Percentiles rank a stretch among this genome's conserved stretches.
Evolutionary conservation across 2,113 vertebrate genomes (phyloP).

Genomic region (Ellobius talpinus): DNA sequence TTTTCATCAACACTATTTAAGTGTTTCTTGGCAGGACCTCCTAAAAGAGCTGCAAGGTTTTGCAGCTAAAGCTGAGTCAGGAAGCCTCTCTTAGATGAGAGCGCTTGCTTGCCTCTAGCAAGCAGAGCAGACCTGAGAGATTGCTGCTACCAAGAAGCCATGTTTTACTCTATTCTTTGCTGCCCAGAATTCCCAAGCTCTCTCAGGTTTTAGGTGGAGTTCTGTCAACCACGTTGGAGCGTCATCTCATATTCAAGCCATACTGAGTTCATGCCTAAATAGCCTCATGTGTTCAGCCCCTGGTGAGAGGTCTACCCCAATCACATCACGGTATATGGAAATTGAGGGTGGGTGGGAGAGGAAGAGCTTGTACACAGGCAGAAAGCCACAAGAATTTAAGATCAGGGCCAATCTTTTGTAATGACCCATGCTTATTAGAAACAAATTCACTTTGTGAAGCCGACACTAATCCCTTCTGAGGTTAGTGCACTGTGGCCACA

Average conservation of each 20-base stretch:
- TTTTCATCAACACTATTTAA: too few species aligned
- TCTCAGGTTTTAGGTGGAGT: too few species aligned
- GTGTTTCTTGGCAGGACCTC: too few species aligned
- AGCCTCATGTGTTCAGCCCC: not conserved
- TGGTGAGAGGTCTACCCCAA: not conserved
- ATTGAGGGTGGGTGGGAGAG: not conserved
- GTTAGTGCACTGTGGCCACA: not conserved
- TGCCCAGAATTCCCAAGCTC: too few species aligned
- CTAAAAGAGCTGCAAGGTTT: too few species aligned
- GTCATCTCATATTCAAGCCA: not conserved
- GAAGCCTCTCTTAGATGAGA: too few species aligned
- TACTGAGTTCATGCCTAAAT: not conserved
- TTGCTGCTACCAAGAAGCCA: too few species aligned
- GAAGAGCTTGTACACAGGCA: fast-evolving
- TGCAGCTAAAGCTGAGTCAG: too few species aligned
- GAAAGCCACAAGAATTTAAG: not conserved
- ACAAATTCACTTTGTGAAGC: not conserved
- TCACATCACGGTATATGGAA: not conserved
- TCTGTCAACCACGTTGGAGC: too few species aligned
- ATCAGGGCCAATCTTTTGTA: not conserved
- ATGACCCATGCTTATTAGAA: not conserved
- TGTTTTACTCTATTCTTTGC: too few species aligned
- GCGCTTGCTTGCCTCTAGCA: too few species aligned
- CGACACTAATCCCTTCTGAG: not conserved
- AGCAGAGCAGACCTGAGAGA: too few species aligned